Base-by-base conservation (phyloP, 2,888 invertebrate species). In the Bugulina stolonifera region DNA sequence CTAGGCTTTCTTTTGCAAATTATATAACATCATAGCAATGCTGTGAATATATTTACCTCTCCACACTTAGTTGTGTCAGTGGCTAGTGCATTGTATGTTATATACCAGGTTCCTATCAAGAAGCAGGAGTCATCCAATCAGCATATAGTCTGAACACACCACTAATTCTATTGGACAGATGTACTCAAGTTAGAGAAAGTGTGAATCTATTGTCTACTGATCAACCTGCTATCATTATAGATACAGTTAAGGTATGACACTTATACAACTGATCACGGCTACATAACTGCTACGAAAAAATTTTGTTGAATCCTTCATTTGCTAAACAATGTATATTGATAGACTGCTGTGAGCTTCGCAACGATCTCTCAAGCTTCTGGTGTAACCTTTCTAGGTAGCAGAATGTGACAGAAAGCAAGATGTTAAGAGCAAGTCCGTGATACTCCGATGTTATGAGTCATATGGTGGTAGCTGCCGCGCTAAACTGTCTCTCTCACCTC, bases 131-230 rank as follows among this genome's bases (percentile, higher is more conserved):
- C 18, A 83, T 86, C 54, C 80, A 82, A 70, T 77, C 80, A 55
- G 85, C 85, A 1, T 84, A 85, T 74, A 80, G 83, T 72, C 77
- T 86, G 55, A 86, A 86, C 77, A 80, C 77, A 55, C 82, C 82
- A 0, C 76, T 83, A 32, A 72, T 74, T 29, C 29, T 64, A 27
- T 29, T 10, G 27, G 32, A 34, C n/a, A 32, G 64, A 14, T 5
- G 3, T 5, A 5, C 64, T 2, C 25, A 64, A 32, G 18, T 64
- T 14, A 32, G 10, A 3, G 29, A 27, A 64, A 32, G 5, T 29
- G n/a, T n/a, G n/a, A 64, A 32, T 32, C 32, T 64, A 2, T 22
- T 64, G 5, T 10, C 27, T 32, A 25, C 10, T 27, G 64, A 64
- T 32, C 64, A 64, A 27, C 64, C 64, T 64, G 25, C 64, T 14